Evolutionary conservation across 1,140 invertebrate species (phyloP), one percentile per base, ranked within the genome.

Genomic region (Pseudachorutes palmiensis): DNA sequence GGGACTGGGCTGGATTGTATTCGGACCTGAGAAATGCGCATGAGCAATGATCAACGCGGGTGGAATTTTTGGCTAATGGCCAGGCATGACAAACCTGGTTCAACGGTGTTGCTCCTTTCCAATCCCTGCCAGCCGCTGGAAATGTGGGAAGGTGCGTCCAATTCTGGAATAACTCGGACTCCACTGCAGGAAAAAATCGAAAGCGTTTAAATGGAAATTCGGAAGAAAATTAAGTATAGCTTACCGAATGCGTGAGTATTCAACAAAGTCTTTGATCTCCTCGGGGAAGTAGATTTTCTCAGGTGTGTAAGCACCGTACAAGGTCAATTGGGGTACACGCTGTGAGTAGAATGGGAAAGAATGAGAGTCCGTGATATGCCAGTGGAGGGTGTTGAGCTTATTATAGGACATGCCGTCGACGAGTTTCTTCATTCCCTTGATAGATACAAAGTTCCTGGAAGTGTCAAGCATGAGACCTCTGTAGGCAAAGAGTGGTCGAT

Each of bases 361-460:
- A 62, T 79, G 78, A 9, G 76, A 73, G 66, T 79, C 78, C 2
- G 76, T 78, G 45, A 79, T 75, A 67, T 79, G 78, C 76, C 76
- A 77, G 64, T 79, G 78, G 41, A 79, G 72, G 12, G 75, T 75
- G 66, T 79, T 79, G 1, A 78, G 70, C 64, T 78, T 78, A 62
- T 76, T 76, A 69, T 75, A 76, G 14, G 76, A 65, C 77, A 78
- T 78, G 16, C 72, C 77, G 62, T 78, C 77, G n/a, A 78, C 66
- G 16, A 76, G 74, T 33, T 73, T 71, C 58, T 74, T 74, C 51
- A 78, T 70, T 32, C 64, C 72, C 55, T 73, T 70, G 26, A 77
- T 66, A 16, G 76, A 73, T 55, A 76, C 68, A 67, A 74, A 78
- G 65, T 76, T 76, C 28, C 75, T 67, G 16, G 75, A 76, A 26